Evolutionary conservation across 2,888 invertebrate species (phyloP).

Genomic region (Tribolium freemani): DNA sequence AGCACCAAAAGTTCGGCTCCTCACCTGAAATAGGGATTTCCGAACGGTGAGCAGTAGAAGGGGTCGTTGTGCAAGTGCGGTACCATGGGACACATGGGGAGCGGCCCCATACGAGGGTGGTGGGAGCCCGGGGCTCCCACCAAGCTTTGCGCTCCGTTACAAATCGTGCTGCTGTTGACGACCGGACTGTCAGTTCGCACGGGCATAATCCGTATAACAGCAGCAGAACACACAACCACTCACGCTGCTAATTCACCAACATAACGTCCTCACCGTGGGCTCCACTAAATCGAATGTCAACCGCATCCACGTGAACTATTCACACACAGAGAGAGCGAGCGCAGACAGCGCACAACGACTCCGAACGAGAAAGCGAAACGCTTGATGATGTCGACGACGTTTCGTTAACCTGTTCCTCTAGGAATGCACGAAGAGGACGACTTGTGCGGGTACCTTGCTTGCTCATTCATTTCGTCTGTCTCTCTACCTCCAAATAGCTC

Average conservation of each 20-base stretch:
- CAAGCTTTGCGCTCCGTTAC: slow-evolving; percentile 63
- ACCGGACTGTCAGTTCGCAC: slow-evolving; percentile 53
- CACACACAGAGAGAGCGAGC: slow-evolving; percentile 41
- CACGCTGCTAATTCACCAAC: slow-evolving; percentile 10
- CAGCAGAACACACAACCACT: slow-evolving; percentile 7
- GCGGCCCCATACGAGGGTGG: slow-evolving; percentile 64
- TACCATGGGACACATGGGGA: slow-evolving; percentile 61
- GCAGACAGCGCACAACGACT: slow-evolving; percentile 44
- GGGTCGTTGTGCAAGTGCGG: slow-evolving; percentile 71
- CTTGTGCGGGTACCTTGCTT: not conserved
- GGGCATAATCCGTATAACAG: slow-evolving; percentile 48
- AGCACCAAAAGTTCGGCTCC: no score
- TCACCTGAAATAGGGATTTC: slow-evolving; percentile 74
- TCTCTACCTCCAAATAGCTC: not conserved
- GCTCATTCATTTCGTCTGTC: slow-evolving; percentile 10
- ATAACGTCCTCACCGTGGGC: slow-evolving; percentile 30
- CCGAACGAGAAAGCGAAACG: slow-evolving; percentile 64
- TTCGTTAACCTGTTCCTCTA: slow-evolving; percentile 48
- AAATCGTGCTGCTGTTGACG: slow-evolving; percentile 62
- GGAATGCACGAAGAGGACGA: slow-evolving; percentile 33
- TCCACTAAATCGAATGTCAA: slow-evolving; percentile 70
- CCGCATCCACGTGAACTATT: slow-evolving; percentile 74
- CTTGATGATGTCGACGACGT: slow-evolving; percentile 9
- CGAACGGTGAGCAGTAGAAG: slow-evolving; percentile 74
- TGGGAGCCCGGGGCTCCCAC: slow-evolving; percentile 63